Evolutionary conservation across 2,113 vertebrate genomes (phyloP), one percentile per base, ranked within the genome.

Genomic region (Axis porcinus): DNA sequence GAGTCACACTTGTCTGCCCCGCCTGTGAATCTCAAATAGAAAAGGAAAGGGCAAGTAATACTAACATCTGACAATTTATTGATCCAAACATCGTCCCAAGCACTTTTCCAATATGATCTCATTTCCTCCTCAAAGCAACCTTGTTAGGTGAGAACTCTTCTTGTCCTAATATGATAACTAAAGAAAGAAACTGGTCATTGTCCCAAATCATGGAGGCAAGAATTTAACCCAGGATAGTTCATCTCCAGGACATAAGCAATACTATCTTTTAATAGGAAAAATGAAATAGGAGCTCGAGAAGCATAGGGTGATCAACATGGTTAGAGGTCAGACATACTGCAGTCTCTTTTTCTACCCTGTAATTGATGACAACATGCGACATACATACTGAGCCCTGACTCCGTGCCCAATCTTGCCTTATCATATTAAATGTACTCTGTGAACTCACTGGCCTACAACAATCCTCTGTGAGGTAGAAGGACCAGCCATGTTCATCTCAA

Each of bases 1-100:
- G 36, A 40, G 36, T n/a, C 3, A 7, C 2, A 8, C 1, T 1
- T 23, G 45, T 36, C 30, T 30, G 43, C 25, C 15, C n/a, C 1
- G 0, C 33, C 21, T 62, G 45, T 12, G 25, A 45, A 54, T 58
- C 60, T 95, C 70, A 12, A 47, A 13, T 5, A 60, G 45, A 7
- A 47, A 54, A 14, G 10, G 36, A 60, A 60, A 36, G 33, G 17
- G 78, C 19, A 40, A 67, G 19, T 7, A 76, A 76, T 76, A 21
- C 52, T 23, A 25, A 23, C 5, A 52, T 54, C 55, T 10, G 36
- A 50, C 50, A 40, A 40, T 30, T 12, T 47, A 62, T 2, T 6
- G 15, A 86, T 21, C 58, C 36, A 36, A 52, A 33, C 40, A 21
- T 30, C 2, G 0, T 43, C 30, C 78, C 64, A 55, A 9, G 47